Evolutionary conservation across 2,888 invertebrate species (phyloP).

Genomic region (Hemistola chrysoprasaria): DNA sequence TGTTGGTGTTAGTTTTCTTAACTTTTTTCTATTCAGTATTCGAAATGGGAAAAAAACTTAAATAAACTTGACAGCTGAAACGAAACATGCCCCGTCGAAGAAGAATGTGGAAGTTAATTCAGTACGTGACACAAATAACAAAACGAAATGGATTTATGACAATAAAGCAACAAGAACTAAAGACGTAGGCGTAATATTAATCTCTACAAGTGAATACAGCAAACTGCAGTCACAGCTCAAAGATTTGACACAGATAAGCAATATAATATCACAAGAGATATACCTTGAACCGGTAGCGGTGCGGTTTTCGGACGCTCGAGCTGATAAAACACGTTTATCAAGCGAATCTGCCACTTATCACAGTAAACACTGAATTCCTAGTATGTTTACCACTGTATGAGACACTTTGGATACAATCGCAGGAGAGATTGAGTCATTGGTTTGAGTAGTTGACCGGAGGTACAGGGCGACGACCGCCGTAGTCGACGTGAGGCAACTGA

Average conservation of each 20-base stretch:
- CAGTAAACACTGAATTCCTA: constrained; percentile 33
- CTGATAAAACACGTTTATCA: constrained; percentile 20
- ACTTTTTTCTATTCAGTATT: neutral
- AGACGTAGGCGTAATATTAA: constrained; percentile 13
- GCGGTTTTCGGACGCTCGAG: constrained; percentile 21
- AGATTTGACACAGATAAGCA: constrained; percentile 29
- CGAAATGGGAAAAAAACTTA: constrained; percentile 14
- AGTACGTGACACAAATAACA: constrained; percentile 22
- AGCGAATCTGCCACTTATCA: constrained; percentile 37
- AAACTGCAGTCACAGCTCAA: constrained; percentile 27
- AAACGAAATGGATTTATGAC: constrained; percentile 10
- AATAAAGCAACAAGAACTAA: constrained; percentile 5
- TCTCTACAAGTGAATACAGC: constrained; percentile 17
- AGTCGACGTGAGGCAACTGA: constrained; percentile 58
- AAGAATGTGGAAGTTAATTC: constrained; percentile 21
- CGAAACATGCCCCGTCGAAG: constrained; percentile 17
- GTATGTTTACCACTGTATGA: constrained; percentile 33
- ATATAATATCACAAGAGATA: constrained; percentile 29
- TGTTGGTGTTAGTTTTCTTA: no score
- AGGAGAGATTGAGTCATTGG: constrained; percentile 25
- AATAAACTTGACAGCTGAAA: constrained; percentile 25
- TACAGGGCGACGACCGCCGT: constrained; percentile 42
- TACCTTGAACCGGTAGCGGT: constrained; percentile 40
- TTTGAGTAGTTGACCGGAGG: constrained; percentile 26
- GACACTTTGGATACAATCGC: constrained; percentile 35